A percentile compares a stretch with the other conserved stretches of the same genome.
These are phyloP conservation scores for Nerophis ophidion DNA, from an alignment of 2,113 vertebrate species.

Conservation along the genomic window DNA sequence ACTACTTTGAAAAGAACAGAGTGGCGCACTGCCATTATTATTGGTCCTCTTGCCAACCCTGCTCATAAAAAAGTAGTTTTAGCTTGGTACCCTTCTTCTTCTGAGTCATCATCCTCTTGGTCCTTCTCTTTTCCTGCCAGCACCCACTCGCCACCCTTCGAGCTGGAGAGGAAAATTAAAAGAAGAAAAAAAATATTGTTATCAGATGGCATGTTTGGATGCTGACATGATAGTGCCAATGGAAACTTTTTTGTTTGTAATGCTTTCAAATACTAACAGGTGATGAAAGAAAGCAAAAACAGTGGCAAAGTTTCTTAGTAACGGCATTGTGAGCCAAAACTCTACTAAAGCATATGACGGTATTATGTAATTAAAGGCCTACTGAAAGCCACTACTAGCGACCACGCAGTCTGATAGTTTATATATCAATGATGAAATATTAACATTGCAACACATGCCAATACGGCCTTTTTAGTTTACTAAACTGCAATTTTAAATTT, in stretches of 20 bases:
- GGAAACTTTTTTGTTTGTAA: neutral
- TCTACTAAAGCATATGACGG: neutral
- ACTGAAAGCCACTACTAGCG: no score
- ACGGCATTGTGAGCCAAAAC: neutral
- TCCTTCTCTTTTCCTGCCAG: conserved; percentile 26
- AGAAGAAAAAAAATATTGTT: conserved; percentile 9
- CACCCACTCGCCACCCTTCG: conserved; percentile 31
- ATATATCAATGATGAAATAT: no score
- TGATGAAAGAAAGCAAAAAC: neutral
- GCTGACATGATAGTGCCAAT: conserved; percentile 5
- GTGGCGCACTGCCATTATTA: conserved; percentile 14
- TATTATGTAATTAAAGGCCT: neutral
- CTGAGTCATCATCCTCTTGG: conserved; percentile 6
- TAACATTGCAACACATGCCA: no score
- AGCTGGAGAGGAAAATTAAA: conserved; percentile 21
- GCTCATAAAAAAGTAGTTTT: conserved; percentile 34
- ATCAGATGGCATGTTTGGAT: conserved; percentile 25
- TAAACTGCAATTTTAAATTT: no score
- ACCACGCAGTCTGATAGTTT: no score
- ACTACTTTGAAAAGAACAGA: conserved; percentile 30
- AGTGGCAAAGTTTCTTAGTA: neutral
- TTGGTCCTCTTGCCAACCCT: conserved; percentile 18
- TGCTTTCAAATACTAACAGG: conserved; percentile 9
- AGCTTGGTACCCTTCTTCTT: conserved; percentile 42
- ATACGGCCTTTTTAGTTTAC: no score